Percentiles rank a stretch among this genome's conserved stretches.
Evolutionary conservation across 2,888 invertebrate genomes (phyloP).

Genomic region (Himalopsyche tibetana): DNA sequence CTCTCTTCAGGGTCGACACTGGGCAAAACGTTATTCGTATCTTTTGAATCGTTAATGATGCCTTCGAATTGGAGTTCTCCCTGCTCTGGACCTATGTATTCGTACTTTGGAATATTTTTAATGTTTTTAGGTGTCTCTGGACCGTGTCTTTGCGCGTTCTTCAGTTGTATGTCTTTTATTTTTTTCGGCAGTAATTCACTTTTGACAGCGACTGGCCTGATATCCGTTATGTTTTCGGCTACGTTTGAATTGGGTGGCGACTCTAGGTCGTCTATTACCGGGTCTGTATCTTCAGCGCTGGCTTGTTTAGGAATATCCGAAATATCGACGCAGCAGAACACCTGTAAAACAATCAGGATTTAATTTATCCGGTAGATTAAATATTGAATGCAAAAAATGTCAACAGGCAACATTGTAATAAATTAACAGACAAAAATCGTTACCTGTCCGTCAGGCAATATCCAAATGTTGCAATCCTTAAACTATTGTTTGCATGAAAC

Average conservation of each 20-base stretch:
- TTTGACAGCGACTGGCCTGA: constrained; percentile 19
- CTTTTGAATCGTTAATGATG: constrained; percentile 58
- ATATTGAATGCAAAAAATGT: neutral
- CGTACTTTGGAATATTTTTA: constrained; percentile 54
- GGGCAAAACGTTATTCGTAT: constrained; percentile 60
- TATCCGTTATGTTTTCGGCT: constrained; percentile 44
- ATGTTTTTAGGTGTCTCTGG: constrained; percentile 58
- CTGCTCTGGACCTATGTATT: constrained; percentile 51
- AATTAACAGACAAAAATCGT: neutral
- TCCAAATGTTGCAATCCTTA: constrained; percentile 51
- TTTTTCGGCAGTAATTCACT: neutral
- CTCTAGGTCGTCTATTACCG: constrained; percentile 53
- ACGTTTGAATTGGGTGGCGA: constrained; percentile 48
- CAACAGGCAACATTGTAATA: neutral
- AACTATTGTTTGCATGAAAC: constrained; percentile 47
- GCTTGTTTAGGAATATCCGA: constrained; percentile 51
- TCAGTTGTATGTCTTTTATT: constrained; percentile 49
- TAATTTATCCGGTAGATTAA: no score
- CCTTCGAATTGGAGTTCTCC: constrained; percentile 55
- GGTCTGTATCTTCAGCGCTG: constrained; percentile 50
- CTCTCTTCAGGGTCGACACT: constrained; percentile 49
- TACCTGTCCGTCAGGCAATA: constrained; percentile 39
- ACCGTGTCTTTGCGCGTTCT: constrained; percentile 42
- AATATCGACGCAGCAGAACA: constrained; percentile 56
- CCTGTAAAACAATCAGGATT: constrained; percentile 49